A percentile compares a stretch with the other conserved stretches of the same genome.
phyloP scores from a whole-genome alignment of 2,797 vertebrate genomes.

The Crax fasciolata region DNA sequence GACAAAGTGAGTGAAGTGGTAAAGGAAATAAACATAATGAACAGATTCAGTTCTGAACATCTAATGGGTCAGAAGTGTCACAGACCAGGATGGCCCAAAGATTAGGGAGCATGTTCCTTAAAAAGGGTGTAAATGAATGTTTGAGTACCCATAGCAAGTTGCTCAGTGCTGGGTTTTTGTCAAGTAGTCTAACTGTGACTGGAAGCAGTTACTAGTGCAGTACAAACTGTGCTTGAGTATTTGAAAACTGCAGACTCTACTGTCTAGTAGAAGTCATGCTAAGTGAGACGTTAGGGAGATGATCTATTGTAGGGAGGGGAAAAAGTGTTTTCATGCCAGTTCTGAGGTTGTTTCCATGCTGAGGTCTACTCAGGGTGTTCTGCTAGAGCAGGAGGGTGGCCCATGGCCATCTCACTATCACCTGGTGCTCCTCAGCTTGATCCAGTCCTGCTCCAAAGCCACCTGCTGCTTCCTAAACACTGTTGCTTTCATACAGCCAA shows the following conservation, averaged over 20 bases:
- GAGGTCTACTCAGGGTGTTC: background rate
- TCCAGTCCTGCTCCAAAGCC: background rate
- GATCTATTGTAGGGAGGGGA: rapidly evolving
- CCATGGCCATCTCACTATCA: background rate
- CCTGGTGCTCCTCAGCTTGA: background rate
- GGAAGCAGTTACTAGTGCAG: background rate
- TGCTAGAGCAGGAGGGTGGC: background rate
- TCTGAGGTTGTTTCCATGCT: background rate
- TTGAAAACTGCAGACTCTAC: background rate
- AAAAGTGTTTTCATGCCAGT: background rate
- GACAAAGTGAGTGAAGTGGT: background rate
- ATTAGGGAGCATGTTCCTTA: background rate
- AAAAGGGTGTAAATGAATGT: background rate
- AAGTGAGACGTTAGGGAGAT: background rate
- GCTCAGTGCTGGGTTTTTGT: background rate
- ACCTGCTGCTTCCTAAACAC: background rate
- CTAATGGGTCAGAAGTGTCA: background rate
- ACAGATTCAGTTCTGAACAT: background rate
- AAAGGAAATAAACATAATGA: background rate
- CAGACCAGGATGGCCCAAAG: background rate
- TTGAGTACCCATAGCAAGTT: background rate
- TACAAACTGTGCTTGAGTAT: background rate
- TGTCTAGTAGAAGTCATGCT: background rate
- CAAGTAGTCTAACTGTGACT: background rate
- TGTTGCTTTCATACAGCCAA: background rate